phyloP scores from a whole-genome alignment of 2,797 vertebrate genomes.

The Enteromius viviparus region DNA sequence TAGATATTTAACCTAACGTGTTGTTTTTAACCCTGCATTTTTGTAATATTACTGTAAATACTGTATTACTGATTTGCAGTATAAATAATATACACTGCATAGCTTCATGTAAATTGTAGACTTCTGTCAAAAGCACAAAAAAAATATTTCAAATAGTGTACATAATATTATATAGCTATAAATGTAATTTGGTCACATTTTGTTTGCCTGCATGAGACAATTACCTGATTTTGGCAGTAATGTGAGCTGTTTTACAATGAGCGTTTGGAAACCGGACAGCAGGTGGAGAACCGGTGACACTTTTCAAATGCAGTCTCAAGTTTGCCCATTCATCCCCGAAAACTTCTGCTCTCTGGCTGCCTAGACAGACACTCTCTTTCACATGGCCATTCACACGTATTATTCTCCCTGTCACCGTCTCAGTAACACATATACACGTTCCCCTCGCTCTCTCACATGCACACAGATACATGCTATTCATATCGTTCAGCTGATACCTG shows the following conservation, averaged over 20 bases:
- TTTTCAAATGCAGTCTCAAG: conserved; percentile 19
- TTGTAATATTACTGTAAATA: not conserved
- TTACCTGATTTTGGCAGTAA: not conserved
- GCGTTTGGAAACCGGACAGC: not conserved
- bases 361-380: conserved; percentile 36
- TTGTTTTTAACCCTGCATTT: not conserved
- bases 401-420: conserved; percentile 25
- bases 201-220: not conserved
- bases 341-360: conserved; percentile 27
- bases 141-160: not conserved
- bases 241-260: not conserved
- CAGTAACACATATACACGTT: conserved; percentile 21
- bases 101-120: not conserved
- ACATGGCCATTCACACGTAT: conserved; percentile 31
- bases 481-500: conserved; percentile 45
- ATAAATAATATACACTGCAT: not conserved
- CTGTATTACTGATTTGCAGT: not conserved
- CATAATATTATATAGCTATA: too few species aligned
- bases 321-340: conserved; percentile 30
- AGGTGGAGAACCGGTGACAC: conserved; percentile 10
- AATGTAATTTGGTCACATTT: not conserved
- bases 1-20: not conserved
- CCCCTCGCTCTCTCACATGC: not conserved
- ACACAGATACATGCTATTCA: conserved; percentile 32
- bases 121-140: not conserved